Evolutionary conservation across 2,113 vertebrate genomes (phyloP).

Genomic region (Apteryx mantelli): DNA sequence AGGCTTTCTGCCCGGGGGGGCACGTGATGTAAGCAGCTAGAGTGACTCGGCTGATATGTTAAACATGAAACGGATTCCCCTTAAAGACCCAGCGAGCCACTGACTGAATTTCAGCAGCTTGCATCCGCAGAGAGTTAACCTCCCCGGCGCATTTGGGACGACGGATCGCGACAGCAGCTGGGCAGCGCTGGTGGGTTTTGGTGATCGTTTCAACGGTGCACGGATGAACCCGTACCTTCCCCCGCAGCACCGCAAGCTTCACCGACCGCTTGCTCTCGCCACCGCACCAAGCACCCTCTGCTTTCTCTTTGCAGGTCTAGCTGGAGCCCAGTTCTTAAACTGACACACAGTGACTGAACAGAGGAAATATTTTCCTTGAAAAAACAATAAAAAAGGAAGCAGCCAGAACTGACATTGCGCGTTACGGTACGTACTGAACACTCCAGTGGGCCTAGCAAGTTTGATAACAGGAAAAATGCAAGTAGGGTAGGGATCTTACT

Average conservation of each 20-base stretch:
- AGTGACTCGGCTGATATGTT: slow-evolving; percentile 69
- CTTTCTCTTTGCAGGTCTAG: neutral
- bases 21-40: slow-evolving; percentile 20
- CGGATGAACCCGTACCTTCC: neutral
- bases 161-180: neutral
- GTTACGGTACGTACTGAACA: neutral
- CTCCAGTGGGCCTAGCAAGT: neutral
- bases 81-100: slow-evolving; percentile 42
- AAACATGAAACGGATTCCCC: slow-evolving; percentile 59
- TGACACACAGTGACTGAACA: neutral
- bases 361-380: neutral
- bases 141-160: neutral
- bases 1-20: slow-evolving; percentile 61
- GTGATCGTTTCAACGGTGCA: neutral
- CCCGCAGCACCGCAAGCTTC: neutral
- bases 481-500: neutral
- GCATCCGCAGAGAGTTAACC: slow-evolving; percentile 26
- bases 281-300: neutral
- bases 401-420: neutral
- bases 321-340: slow-evolving; percentile 13
- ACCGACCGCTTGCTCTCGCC: neutral
- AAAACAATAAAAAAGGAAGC: neutral
- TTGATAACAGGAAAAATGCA: neutral
- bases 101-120: neutral
- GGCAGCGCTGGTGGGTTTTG: neutral